Evolutionary conservation across 2,797 vertebrate species (phyloP).

Genomic region (Chlorospingus semifuscus): DNA sequence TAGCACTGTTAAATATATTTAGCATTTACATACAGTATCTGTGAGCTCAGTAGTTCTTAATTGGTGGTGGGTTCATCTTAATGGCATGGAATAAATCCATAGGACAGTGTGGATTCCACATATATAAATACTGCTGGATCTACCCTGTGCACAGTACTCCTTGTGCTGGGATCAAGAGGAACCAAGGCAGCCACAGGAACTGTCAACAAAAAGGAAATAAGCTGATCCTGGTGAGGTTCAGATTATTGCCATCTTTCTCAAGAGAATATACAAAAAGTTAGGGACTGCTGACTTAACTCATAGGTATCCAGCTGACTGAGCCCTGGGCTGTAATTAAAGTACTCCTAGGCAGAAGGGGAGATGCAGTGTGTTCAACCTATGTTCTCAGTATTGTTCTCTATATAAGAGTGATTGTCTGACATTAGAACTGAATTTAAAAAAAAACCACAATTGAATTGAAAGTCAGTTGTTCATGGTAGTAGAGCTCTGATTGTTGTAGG

Average conservation of each 20-base stretch:
- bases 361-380: background rate
- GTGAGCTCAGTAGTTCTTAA: background rate
- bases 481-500: background rate
- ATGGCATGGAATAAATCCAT: background rate
- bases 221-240: background rate
- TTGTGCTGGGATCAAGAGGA: background rate
- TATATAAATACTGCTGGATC: background rate
- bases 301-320: background rate
- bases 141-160: background rate
- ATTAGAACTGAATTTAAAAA: background rate
- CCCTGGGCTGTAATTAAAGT: background rate
- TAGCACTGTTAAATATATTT: background rate
- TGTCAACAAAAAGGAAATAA: background rate
- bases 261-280: background rate
- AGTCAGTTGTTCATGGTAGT: background rate
- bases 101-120: background rate
- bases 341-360: background rate
- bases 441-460: background rate
- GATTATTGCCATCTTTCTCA: background rate
- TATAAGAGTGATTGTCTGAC: background rate
- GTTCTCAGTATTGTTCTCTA: background rate
- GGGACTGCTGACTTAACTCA: background rate
- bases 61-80: background rate
- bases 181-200: background rate
- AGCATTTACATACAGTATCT: background rate